Evolutionary conservation across 2,888 invertebrate genomes (phyloP), one percentile per base, ranked within the genome.

Genomic region (Pimpla rufipes): DNA sequence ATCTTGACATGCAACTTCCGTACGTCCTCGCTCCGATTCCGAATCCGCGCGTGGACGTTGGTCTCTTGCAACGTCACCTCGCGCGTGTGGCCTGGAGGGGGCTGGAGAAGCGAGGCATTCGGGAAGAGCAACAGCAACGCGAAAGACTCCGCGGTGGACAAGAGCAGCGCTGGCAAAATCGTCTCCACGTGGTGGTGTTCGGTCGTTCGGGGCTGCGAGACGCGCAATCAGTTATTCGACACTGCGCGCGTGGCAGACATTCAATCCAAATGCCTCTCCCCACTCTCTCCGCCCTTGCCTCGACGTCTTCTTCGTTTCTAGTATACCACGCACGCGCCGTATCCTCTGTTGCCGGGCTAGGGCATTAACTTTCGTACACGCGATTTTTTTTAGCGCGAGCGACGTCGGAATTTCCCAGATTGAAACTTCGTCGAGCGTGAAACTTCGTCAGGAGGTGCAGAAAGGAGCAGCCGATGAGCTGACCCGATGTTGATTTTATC

Each of bases 171-270:
- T 13, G 42, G 35, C 37, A 62, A 68, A 74, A 80, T 62, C 52
- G 67, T 45, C 23, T 23, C 13, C 55, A 18, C 18, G 50, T 16
- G 2, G 21, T 52, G 8, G 50, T 52, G 18, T 52, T 52, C 21
- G 18, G 8, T n/a, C 50, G 29, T 64, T 10, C 64, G n/a, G 10
- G 35, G 40, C 59, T 59, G 45, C 35, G 64, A 37, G 57, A 55
- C 23, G n/a, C 52, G 67, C 35, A 75, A 73, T 68, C 40, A 81
- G 86, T 88, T 85, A 89, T 85, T 68, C 87, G 89, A 89, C 84
- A 89, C 87, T 76, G 59, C 74, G 77, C 90, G 89, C 88, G 90
- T 87, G 90, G 87, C 88, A 88, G 88, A 86, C 86, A 88, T 88
- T 85, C 85, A 86, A 88, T 87, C 87, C 40, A 45, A 76, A 79